Evolutionary conservation across 2,888 invertebrate genomes (phyloP), one percentile per base, ranked within the genome.

Genomic region (Girardia tigrina): DNA sequence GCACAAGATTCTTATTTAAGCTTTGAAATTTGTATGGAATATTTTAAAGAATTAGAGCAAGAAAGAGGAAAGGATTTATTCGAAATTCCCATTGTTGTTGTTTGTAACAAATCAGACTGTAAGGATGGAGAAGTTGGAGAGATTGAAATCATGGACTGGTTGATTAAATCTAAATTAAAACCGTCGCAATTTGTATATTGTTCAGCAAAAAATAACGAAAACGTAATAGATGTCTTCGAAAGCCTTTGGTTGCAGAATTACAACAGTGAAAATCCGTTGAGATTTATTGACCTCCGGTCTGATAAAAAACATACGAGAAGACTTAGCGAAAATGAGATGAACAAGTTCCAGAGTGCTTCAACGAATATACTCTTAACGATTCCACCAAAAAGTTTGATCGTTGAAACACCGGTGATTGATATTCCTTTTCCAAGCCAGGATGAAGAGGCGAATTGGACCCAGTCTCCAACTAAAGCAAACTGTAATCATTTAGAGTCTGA

Each of bases 31-130:
- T 29, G 29, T 16, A 72, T 29, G 23, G 72, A 72, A 6, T 36
- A 29, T 4, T 29, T 42, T 16, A 14, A 42, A 12, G 72, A 72
- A n/a, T 14, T 72, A 6, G 36, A 42, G 36, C 29, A 23, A 12
- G 72, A 72, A 6, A 72, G 36, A 6, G 12, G 12, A 14, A 26
- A 72, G 20, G 72, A 29, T 14, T 12, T 72, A 8, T n/a, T n/a
- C n/a, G n/a, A 29, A 42, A 6, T 26, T 14, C 36, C 72, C 1
- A 72, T 72, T 29, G 72, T 72, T 23, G 36, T 72, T 8, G 72
- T 72, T 8, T 72, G 72, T 26, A 72, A 72, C 36, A 72, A 72
- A 72, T 72, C 72, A 29, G 72, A 72, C 36, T 72, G 20, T 16
- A 4, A 12, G n/a, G 4, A n/a, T 4, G 23, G 12, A 4, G 29